Evolutionary conservation across 2,797 vertebrate species (phyloP).

Genomic region (Chromobotia macracanthus): DNA sequence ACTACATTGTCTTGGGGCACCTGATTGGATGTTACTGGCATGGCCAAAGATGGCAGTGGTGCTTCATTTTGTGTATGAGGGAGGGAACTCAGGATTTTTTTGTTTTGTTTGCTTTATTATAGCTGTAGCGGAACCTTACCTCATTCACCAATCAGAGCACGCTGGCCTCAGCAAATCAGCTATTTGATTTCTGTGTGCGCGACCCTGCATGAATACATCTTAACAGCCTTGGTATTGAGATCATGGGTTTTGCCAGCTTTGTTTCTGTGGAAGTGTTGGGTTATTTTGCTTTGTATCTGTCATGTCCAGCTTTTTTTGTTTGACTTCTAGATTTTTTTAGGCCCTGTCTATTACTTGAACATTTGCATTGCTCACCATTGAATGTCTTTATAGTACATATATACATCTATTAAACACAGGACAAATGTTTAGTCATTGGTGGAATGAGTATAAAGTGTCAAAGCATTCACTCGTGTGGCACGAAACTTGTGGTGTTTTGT

Average conservation of each 20-base stretch:
- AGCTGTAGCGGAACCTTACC: not conserved
- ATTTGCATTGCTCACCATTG: constrained; percentile 82
- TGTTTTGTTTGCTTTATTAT: not conserved
- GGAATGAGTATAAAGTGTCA: constrained; percentile 61
- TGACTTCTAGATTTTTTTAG: constrained; percentile 34
- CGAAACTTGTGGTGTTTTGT: constrained; percentile 57
- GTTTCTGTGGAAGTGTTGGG: not conserved
- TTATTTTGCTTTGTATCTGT: not conserved
- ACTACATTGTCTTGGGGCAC: not conserved
- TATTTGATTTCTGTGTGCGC: not conserved
- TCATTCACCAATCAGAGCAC: not conserved
- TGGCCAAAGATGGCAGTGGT: constrained; percentile 19
- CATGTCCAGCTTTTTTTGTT: constrained; percentile 5
- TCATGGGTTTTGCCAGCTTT: not conserved
- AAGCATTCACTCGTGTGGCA: constrained; percentile 66
- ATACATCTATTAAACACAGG: constrained; percentile 72
- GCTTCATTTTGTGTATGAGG: constrained; percentile 16
- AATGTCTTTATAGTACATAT: constrained; percentile 82
- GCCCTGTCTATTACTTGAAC: constrained; percentile 86
- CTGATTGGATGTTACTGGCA: constrained; percentile 16
- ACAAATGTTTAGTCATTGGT: constrained; percentile 66
- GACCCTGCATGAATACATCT: not conserved
- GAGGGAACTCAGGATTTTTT: not conserved
- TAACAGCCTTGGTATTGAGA: not conserved
- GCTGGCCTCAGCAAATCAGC: not conserved